These are phyloP conservation scores for Montipora capricornis DNA, from an alignment of 64 coral and sea anemone genomes.

Conservation along the genomic window DNA sequence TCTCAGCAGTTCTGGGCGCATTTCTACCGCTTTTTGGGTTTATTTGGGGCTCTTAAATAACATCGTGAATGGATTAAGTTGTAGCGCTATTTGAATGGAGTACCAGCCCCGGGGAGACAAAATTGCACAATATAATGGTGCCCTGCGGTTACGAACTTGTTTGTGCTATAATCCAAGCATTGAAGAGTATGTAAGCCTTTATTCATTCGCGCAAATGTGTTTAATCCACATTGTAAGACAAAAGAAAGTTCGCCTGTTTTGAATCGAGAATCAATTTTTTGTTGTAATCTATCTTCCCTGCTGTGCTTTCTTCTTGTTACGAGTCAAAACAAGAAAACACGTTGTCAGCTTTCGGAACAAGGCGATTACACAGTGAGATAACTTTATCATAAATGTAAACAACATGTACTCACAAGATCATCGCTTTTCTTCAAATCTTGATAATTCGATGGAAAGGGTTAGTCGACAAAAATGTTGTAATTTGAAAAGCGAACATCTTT, in stretches of 20 bases:
- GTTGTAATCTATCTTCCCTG: too few species aligned
- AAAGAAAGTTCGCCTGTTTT: not conserved
- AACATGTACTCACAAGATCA: conserved; percentile 38
- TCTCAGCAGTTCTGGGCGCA: not conserved
- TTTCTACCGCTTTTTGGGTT: not conserved
- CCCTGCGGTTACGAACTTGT: conserved; percentile 38
- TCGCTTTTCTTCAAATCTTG: not conserved
- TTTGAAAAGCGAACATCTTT: not conserved
- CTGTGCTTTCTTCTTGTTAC: not conserved
- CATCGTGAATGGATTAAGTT: conserved; percentile 12
- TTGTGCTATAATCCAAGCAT: conserved; percentile 21
- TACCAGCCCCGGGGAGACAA: conserved; percentile 18
- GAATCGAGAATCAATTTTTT: too few species aligned
- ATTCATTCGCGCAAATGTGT: not conserved
- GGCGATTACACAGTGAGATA: conserved; percentile 37
- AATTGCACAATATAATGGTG: conserved; percentile 28
- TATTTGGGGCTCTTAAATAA: not conserved
- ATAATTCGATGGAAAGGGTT: not conserved
- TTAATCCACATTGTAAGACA: not conserved
- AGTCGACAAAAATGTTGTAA: not conserved
- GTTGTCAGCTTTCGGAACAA: conserved; percentile 22
- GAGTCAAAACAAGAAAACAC: conserved; percentile 30
- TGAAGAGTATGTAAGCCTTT: not conserved
- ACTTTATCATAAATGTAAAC: conserved; percentile 57
- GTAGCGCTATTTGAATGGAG: conserved; percentile 34